These are phyloP conservation scores for Lampris incognitus DNA, from an alignment of 2,113 vertebrate genomes.

Conservation along the genomic window DNA sequence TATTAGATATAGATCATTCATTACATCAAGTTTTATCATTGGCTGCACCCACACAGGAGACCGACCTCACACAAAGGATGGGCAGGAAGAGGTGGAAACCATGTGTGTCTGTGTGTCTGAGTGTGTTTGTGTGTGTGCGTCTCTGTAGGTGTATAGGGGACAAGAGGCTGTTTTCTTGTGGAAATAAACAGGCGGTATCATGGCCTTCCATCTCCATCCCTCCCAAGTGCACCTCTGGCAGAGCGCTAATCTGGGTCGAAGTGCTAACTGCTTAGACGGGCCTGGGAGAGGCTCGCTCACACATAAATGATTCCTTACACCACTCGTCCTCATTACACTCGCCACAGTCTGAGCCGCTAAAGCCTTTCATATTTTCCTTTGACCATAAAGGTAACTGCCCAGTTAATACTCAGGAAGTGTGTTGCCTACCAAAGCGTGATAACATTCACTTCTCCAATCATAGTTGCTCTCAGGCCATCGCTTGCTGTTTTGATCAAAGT, in stretches of 20 bases:
- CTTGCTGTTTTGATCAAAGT: not conserved
- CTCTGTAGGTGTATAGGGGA: constrained; percentile 20
- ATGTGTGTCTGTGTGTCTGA: constrained; percentile 1
- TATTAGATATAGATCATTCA: constrained; percentile 35
- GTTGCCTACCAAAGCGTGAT: not conserved
- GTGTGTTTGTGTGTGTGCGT: not conserved
- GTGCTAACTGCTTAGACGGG: constrained; percentile 72
- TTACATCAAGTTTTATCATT: constrained; percentile 12
- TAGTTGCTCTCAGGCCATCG: not conserved
- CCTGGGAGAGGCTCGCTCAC: constrained; percentile 62
- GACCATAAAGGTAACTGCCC: constrained; percentile 53
- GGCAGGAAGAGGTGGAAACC: constrained; percentile 6
- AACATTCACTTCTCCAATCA: not conserved
- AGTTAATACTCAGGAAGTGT: not conserved
- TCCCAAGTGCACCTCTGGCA: constrained; percentile 63
- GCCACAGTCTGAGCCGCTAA: constrained; percentile 35
- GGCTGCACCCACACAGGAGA: constrained; percentile 2
- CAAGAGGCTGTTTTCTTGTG: constrained; percentile 48
- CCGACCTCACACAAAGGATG: constrained; percentile 30
- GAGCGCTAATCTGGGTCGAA: constrained; percentile 80
- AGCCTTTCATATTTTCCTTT: constrained; percentile 31
- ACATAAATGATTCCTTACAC: constrained; percentile 60
- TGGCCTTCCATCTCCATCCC: constrained; percentile 47
- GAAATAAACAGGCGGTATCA: constrained; percentile 44
- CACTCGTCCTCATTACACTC: constrained; percentile 60